Evolutionary conservation across 2,113 vertebrate species (phyloP).

Genomic region (Semnornis frantzii): DNA sequence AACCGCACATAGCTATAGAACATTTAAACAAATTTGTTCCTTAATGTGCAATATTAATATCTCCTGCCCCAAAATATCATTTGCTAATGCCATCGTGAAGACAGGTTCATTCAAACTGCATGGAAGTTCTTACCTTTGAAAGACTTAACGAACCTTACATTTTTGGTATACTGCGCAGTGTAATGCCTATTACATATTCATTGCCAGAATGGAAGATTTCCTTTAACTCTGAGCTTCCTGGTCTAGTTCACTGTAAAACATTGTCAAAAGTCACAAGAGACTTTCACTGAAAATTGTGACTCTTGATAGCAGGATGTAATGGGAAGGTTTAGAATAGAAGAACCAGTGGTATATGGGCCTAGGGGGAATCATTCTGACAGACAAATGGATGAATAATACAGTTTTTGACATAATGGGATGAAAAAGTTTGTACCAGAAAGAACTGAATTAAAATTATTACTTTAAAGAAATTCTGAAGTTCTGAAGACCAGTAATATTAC

Average conservation of each 20-base stretch:
- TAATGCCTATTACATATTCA: constrained; percentile 87
- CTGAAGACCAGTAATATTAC: constrained; percentile 67
- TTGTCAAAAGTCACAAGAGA: constrained; percentile 85
- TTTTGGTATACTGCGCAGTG: constrained; percentile 82
- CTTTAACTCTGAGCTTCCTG: constrained; percentile 84
- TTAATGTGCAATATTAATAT: constrained; percentile 84
- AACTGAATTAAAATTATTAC: constrained; percentile 85
- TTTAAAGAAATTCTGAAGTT: constrained; percentile 80
- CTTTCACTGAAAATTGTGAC: constrained; percentile 80
- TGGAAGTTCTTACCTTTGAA: constrained; percentile 78
- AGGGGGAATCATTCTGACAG: constrained; percentile 82
- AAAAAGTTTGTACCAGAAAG: constrained; percentile 84
- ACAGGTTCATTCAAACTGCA: constrained; percentile 83
- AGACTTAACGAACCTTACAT: constrained; percentile 87
- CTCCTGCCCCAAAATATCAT: constrained; percentile 77
- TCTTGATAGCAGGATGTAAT: constrained; percentile 82
- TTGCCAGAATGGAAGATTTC: constrained; percentile 81
- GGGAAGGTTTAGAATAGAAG: constrained; percentile 77
- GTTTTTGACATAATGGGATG: constrained; percentile 86
- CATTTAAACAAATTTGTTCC: constrained; percentile 84
- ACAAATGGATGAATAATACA: constrained; percentile 85
- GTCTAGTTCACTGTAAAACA: constrained; percentile 83
- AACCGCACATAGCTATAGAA: constrained; percentile 71
- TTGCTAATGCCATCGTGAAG: constrained; percentile 79
- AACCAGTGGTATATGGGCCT: constrained; percentile 78